phyloP scores from a whole-genome alignment of 2,888 invertebrate species.

The Cerastoderma edule region DNA sequence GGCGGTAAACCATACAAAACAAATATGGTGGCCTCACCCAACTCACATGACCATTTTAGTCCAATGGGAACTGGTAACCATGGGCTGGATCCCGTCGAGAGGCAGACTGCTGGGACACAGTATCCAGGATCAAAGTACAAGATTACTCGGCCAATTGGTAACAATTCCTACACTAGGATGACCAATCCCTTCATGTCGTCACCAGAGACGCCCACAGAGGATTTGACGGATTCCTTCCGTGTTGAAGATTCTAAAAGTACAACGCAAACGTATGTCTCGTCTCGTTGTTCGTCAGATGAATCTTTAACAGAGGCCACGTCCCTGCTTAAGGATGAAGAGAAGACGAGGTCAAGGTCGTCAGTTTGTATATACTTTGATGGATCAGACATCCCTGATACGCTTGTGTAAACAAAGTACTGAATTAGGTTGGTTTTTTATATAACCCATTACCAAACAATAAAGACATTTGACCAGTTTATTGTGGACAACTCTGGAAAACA shows the following conservation, averaged over 20 bases:
- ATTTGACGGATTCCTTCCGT: slow-evolving; percentile 14
- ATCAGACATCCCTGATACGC: slow-evolving; percentile 57
- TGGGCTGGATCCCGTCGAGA: background rate
- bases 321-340: slow-evolving; percentile 81
- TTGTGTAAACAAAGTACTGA: no score
- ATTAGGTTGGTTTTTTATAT: no score
- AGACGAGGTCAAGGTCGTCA: slow-evolving; percentile 70
- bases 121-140: slow-evolving; percentile 11
- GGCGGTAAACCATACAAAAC: no score
- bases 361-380: slow-evolving; percentile 77
- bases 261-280: slow-evolving; percentile 78
- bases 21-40: background rate
- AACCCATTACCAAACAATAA: background rate
- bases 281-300: slow-evolving; percentile 82
- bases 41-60: background rate
- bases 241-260: slow-evolving; percentile 19
- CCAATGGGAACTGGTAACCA: background rate
- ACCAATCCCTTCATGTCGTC: slow-evolving; percentile 41
- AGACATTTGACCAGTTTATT: background rate
- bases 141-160: background rate
- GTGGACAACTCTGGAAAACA: background rate
- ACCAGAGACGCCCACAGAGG: slow-evolving; percentile 18
- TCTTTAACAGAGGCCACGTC: slow-evolving; percentile 86
- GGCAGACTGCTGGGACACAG: slow-evolving; percentile 2
- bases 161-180: slow-evolving; percentile 7